Evolutionary conservation across 2,113 vertebrate genomes (phyloP), one percentile per base, ranked within the genome.

Genomic region (Capreolus pygargus): DNA sequence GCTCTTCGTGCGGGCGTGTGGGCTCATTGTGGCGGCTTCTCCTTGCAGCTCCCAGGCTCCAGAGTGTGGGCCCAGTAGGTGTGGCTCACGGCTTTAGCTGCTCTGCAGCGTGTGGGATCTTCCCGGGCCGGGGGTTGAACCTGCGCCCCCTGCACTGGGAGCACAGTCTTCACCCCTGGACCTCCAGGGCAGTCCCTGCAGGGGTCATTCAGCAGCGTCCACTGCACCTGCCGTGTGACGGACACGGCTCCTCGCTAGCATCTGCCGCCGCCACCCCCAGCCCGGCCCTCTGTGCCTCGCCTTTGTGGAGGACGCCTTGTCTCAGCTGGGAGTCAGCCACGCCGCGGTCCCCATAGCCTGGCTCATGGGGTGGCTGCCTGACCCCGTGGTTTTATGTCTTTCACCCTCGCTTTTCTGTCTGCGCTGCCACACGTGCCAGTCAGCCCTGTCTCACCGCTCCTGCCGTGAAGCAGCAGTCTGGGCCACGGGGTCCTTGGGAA

Each of bases 181-280:
- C 45, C 28, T 21, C 45, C 28, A 21, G 45, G 45, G 28, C 9
- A 33, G 45, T 50, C 78, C 78, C 70, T 3, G 13, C 15, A 1
- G 39, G 10, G 19, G 25, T 67, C 55, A 27, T 8, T 39, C 3
- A 1, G 1, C 81, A 83, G 1, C 14, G 39, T 39, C 23, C 17
- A 1, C 0, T 21, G 47, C 28, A n/a, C 39, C 81, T 70, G 0
- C 61, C 8, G 0, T 28, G 30, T 23, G 58, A 30, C 27, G 0
- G 54, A 5, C 12, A 0, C 55, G 76, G 52, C 33, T 25, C 45
- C 23, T 60, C 57, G 28, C 60, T 45, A 28, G 39, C 23, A 0
- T 43, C 30, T 15, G 7, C 17, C 43, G 27, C 23, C 54, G 23
- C 61, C 43, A 2, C 19, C 43, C 43, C 9, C n/a, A 6, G 1